A percentile compares a stretch with the other conserved stretches of the same genome.
Evolutionary conservation across 2,797 vertebrate species (phyloP).

Genomic region (Jordanella pulchra): DNA sequence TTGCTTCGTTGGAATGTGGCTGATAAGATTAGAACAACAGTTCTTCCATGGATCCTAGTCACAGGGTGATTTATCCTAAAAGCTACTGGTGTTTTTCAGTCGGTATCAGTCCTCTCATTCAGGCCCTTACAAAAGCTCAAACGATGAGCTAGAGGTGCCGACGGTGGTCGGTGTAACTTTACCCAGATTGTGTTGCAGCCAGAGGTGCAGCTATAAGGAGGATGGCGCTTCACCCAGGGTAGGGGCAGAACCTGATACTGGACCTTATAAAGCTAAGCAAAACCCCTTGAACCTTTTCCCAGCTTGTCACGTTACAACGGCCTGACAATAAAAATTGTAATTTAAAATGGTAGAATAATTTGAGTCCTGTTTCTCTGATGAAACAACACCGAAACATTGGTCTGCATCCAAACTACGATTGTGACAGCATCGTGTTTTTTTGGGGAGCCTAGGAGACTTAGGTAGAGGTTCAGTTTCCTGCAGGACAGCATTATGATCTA

Average conservation of each 20-base stretch:
- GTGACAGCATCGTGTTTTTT: too few relatives aligned
- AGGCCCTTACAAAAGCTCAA: conserved; percentile 63
- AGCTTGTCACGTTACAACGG: background rate
- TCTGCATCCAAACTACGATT: too few relatives aligned
- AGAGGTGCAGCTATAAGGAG: conserved; percentile 33
- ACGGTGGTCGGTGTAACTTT: conserved; percentile 65
- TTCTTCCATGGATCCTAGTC: conserved; percentile 28
- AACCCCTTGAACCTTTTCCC: background rate
- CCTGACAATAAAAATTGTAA: background rate
- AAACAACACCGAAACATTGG: too few relatives aligned
- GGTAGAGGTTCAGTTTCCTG: too few relatives aligned
- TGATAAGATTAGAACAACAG: conserved; percentile 68
- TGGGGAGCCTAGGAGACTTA: too few relatives aligned
- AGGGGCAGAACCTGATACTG: conserved; percentile 46
- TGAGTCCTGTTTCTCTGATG: too few relatives aligned
- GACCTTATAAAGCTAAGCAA: background rate
- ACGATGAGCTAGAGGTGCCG: conserved; percentile 25
- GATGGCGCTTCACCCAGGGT: conserved; percentile 64
- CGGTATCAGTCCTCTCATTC: conserved; percentile 19
- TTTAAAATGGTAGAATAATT: background rate
- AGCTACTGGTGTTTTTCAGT: conserved; percentile 33
- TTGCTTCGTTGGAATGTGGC: conserved; percentile 42
- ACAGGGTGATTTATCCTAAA: conserved; percentile 10
- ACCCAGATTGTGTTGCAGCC: conserved; percentile 68
- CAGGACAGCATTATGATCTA: too few relatives aligned